Evolutionary conservation across 2,888 invertebrate species (phyloP).

Genomic region (Hydrotaea cyrtoneurina): DNA sequence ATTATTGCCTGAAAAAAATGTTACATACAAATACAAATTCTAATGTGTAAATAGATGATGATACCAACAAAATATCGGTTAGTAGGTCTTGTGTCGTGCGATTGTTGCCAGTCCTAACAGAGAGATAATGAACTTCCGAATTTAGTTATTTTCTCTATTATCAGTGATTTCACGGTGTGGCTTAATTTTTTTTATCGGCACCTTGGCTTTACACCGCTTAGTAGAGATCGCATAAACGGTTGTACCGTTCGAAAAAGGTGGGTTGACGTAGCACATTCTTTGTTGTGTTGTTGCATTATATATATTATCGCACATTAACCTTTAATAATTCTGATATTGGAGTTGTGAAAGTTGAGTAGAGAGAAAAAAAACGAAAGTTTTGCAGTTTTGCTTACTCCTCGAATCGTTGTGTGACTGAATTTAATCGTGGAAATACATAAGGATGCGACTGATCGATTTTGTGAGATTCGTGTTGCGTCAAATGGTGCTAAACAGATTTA

Average conservation of each 20-base stretch:
- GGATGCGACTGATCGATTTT: too few species aligned
- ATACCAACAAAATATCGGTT: background rate
- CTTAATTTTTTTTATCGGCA: background rate
- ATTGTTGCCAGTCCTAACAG: too few species aligned
- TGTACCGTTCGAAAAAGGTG: background rate
- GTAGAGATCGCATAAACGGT: too few species aligned
- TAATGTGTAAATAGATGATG: slow-evolving; percentile 11
- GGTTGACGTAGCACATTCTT: slow-evolving; percentile 40
- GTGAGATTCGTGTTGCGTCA: too few species aligned
- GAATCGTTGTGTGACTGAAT: too few species aligned
- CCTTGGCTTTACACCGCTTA: background rate
- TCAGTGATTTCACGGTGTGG: background rate
- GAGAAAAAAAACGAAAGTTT: background rate
- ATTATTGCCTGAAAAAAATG: too few species aligned
- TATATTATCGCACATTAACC: slow-evolving; percentile 53
- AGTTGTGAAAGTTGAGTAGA: slow-evolving; percentile 5
- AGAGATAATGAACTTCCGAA: background rate
- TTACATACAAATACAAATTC: background rate
- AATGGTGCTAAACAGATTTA: too few species aligned
- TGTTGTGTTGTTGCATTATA: background rate
- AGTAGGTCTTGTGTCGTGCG: slow-evolving; percentile 1
- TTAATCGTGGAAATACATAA: too few species aligned
- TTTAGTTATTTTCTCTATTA: background rate
- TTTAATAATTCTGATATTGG: background rate
- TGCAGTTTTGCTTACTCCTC: too few species aligned